Evolutionary conservation across 2,888 invertebrate species (phyloP).

Genomic region (Slavum lentiscoides): DNA sequence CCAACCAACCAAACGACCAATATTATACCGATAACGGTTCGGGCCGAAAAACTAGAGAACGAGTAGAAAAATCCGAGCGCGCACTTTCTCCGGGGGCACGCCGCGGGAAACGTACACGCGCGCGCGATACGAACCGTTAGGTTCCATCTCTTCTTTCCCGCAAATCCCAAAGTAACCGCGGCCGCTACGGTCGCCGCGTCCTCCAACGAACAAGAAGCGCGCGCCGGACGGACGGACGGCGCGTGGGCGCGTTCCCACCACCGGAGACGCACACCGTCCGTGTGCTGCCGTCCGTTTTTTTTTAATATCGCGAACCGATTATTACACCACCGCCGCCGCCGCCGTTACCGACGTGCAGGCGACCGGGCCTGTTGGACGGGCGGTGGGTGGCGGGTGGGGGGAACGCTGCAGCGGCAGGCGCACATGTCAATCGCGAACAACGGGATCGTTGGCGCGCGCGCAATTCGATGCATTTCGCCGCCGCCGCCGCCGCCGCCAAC

Average conservation of each 20-base stretch:
- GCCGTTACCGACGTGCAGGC: neutral
- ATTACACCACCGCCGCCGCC: conserved; percentile 4
- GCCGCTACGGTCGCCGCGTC: no score
- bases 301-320: conserved; percentile 24
- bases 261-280: no score
- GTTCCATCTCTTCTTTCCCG: no score
- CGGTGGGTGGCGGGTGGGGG: neutral
- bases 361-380: neutral
- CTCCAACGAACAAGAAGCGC: no score
- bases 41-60: no score
- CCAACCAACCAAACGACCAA: no score
- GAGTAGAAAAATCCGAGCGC: neutral
- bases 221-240: neutral
- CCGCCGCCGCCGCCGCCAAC: conserved; percentile 1
- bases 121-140: neutral
- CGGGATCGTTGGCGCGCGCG: conserved; percentile 40
- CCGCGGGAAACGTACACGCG: neutral
- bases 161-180: no score
- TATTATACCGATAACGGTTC: no score
- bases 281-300: no score
- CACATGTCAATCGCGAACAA: conserved; percentile 39
- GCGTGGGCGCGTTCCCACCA: conserved; percentile 28
- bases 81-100: neutral
- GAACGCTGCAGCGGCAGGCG: neutral
- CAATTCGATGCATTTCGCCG: conserved; percentile 17